Evolutionary conservation across 2,888 invertebrate species (phyloP).

Genomic region (Drosophila buzzatii): DNA sequence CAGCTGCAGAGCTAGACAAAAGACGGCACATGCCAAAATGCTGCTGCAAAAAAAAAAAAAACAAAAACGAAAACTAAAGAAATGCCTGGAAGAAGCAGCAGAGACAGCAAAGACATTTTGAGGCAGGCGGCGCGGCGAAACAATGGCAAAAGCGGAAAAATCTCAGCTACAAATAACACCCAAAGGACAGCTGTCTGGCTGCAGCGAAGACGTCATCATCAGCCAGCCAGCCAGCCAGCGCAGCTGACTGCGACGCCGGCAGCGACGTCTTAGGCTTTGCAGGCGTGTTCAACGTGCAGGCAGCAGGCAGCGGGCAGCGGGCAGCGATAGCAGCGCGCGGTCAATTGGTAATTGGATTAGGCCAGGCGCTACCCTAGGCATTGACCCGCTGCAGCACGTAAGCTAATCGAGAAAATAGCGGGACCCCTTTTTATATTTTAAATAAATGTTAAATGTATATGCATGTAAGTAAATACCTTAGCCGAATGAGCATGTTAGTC

Average conservation of each 20-base stretch:
- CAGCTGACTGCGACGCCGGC: background rate
- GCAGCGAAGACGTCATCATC: conserved; percentile 27
- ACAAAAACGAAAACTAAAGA: conserved; percentile 18
- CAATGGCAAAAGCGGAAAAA: conserved; percentile 64
- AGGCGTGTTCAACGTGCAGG: background rate
- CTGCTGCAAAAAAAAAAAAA: conserved; percentile 2
- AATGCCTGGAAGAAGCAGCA: conserved; percentile 11
- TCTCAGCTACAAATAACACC: conserved; percentile 64
- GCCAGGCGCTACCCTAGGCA: conserved; percentile 32
- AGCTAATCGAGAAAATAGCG: conserved; percentile 36
- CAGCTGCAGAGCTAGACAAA: conserved; percentile 6
- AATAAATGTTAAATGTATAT: background rate
- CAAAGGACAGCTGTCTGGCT: conserved; percentile 69
- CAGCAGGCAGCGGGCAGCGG: too few species aligned
- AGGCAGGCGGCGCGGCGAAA: conserved; percentile 29
- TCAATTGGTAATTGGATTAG: conserved; percentile 67
- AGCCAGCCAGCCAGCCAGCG: background rate
- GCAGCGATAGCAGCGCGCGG: conserved; percentile 21
- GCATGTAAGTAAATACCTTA: background rate
- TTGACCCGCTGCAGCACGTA: conserved; percentile 34
- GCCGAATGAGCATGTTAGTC: background rate
- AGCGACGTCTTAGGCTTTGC: background rate
- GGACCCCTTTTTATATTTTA: conserved; percentile 26
- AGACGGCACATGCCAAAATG: conserved; percentile 22
- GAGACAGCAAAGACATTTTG: conserved; percentile 9